Evolutionary conservation across 1,140 invertebrate genomes (phyloP), one percentile per base, ranked within the genome.

Genomic region (Penaeus indicus): DNA sequence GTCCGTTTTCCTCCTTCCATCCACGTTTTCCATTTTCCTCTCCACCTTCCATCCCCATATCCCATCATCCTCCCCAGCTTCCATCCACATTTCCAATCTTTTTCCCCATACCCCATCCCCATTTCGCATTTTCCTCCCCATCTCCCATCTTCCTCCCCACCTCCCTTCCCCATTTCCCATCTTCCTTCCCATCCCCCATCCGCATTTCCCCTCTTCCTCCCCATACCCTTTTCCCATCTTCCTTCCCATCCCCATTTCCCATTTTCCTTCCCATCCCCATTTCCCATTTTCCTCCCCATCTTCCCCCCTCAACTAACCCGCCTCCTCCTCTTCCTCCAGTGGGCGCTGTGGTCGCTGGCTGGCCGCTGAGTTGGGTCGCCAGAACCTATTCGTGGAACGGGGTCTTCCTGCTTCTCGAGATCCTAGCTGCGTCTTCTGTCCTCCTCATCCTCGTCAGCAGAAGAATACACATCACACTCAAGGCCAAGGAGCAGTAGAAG

Each of bases 321-420:
- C 10, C 16, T 1, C n/a, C 11, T 7, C 78, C 47, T 54, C 78
- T 16, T 10, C 5, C 63, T 47, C 38, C 86, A 88, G 87, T 88
- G 2, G 87, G 87, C 21, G 87, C 87, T 7, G 87, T 88, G 13
- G 61, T 75, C 10, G 87, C 87, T 19, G 87, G 87, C 13, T 88
- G 87, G 87, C 87, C 87, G 5, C 27, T 88, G 32, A 88, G 87
- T 27, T 77, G 81, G 72, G 87, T 88, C 19, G 80, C 87, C 8
- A 38, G 61, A 8, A 63, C 69, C 8, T 88, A 67, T 67, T 88
- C 87, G 1, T 88, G 87, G 87, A 10, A 22, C n/a, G 87, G 81
- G 3, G 87, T 88, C 7, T 54, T 88, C 11, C 16, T 84, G 32
- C 54, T 88, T 3, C 69, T 88, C 13, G 67, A 88, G 61, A 21